Conservation (phyloP, 2,113 vertebrate species). For the Sapajus apella region DNA sequence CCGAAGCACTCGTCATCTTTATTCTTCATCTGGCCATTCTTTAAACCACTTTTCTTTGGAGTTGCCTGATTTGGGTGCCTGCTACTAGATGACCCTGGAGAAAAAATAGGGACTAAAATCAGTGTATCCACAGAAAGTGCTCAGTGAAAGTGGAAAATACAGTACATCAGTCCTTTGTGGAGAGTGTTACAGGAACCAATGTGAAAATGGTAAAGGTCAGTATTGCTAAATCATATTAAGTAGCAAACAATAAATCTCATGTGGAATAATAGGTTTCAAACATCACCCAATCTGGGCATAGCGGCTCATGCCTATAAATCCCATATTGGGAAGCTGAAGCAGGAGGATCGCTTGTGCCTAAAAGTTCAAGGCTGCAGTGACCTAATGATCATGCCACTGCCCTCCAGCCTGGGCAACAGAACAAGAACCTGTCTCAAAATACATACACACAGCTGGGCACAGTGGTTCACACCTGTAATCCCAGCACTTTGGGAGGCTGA, state of each 20-base stretch:
- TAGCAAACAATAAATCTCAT: constrained; percentile 18
- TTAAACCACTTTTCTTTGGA: constrained; percentile 95
- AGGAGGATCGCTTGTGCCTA: no score
- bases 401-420: no score
- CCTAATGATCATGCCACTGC: no score
- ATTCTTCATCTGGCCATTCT: constrained; percentile 95
- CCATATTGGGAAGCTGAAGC: no score
- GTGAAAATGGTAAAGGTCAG: not conserved
- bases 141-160: not conserved
- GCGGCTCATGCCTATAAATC: no score
- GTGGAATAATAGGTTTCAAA: not conserved
- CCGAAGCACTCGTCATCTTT: constrained; percentile 98
- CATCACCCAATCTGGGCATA: no score
- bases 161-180: not conserved
- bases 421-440: no score
- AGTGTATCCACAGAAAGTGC: not conserved
- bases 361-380: no score
- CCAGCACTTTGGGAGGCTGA: no score
- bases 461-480: no score
- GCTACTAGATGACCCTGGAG: constrained; percentile 95
- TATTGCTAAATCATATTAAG: constrained; percentile 7
- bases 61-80: constrained; percentile 93
- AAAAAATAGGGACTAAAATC: constrained; percentile 9
- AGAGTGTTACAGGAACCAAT: not conserved
- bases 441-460: no score